A percentile compares a stretch with the other conserved stretches of the same genome.
phyloP scores from a whole-genome alignment of 2,113 vertebrate species.

The Charadrius vociferus region DNA sequence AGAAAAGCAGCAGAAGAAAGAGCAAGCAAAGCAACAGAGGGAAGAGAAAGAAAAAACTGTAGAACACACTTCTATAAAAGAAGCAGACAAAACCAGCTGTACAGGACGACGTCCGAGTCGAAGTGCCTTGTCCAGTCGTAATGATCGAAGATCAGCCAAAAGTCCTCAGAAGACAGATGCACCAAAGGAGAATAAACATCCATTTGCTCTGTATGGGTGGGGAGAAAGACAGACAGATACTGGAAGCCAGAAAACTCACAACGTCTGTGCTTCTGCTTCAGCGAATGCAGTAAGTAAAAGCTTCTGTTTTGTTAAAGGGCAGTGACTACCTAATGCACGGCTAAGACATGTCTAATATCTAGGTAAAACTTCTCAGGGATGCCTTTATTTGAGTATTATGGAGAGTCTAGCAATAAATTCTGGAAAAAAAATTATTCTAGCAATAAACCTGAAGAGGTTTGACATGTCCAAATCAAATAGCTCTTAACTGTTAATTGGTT shows the following conservation, averaged over 20 bases:
- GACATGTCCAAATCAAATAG: neutral
- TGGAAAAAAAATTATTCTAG: neutral
- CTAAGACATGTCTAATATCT: neutral
- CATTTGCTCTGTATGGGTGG: conserved; percentile 91
- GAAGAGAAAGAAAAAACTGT: conserved; percentile 47
- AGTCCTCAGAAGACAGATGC: conserved; percentile 74
- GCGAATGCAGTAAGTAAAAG: conserved; percentile 80
- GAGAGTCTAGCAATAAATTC: neutral
- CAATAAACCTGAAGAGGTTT: neutral
- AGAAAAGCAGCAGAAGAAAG: conserved; percentile 39
- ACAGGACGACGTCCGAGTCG: conserved; percentile 17
- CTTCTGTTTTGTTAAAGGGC: neutral
- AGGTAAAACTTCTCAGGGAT: neutral
- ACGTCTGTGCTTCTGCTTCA: conserved; percentile 87
- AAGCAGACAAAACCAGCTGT: neutral
- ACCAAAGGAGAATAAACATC: conserved; percentile 82
- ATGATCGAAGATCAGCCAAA: conserved; percentile 52
- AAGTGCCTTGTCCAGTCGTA: conserved; percentile 65
- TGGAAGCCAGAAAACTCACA: conserved; percentile 89
- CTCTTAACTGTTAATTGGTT: neutral
- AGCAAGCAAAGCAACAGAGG: conserved; percentile 33
- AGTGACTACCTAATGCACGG: neutral
- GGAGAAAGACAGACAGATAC: conserved; percentile 86
- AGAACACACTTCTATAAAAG: neutral
- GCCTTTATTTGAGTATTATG: neutral